Percentiles rank a stretch among this genome's conserved stretches.
Evolutionary conservation across 2,888 invertebrate species (phyloP).

Genomic region (Lepidocyrtinus sp.): DNA sequence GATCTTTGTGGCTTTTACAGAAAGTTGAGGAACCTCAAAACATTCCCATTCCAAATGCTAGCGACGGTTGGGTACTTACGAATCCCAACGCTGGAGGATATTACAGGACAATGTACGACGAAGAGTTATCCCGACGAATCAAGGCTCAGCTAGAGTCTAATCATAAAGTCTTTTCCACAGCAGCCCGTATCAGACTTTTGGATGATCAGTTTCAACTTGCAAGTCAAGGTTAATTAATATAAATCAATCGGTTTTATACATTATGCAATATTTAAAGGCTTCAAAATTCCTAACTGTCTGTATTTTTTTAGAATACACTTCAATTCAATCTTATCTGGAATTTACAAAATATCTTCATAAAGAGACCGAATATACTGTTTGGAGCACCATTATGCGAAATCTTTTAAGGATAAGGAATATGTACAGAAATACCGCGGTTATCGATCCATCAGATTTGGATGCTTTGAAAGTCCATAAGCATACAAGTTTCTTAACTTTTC

Average conservation of each 20-base stretch:
- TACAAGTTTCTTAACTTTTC: too few species aligned
- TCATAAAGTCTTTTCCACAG: constrained; percentile 32
- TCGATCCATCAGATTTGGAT: neutral
- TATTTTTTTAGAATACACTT: constrained; percentile 34
- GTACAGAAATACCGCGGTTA: neutral
- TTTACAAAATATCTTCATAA: constrained; percentile 44
- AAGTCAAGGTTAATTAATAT: neutral
- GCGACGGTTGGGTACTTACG: constrained; percentile 4
- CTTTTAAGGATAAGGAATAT: constrained; percentile 27
- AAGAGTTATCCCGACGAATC: constrained; percentile 27
- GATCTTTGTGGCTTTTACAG: constrained; percentile 25
- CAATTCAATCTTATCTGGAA: constrained; percentile 20
- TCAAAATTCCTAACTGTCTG: neutral
- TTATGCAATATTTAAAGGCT: neutral
- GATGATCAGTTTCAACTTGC: constrained; percentile 62
- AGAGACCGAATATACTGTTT: constrained; percentile 47
- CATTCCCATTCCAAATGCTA: neutral
- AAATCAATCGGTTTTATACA: too few species aligned
- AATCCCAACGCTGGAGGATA: constrained; percentile 55
- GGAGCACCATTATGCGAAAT: constrained; percentile 47
- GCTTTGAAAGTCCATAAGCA: neutral
- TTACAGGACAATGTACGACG: constrained; percentile 63
- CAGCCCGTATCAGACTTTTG: constrained; percentile 54
- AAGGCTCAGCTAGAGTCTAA: constrained; percentile 39
- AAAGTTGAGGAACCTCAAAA: neutral